Percentiles rank a stretch among this genome's conserved stretches.
Conservation (phyloP, 2,888 invertebrate genomes). For the Epiperipatus broadwayi region DNA sequence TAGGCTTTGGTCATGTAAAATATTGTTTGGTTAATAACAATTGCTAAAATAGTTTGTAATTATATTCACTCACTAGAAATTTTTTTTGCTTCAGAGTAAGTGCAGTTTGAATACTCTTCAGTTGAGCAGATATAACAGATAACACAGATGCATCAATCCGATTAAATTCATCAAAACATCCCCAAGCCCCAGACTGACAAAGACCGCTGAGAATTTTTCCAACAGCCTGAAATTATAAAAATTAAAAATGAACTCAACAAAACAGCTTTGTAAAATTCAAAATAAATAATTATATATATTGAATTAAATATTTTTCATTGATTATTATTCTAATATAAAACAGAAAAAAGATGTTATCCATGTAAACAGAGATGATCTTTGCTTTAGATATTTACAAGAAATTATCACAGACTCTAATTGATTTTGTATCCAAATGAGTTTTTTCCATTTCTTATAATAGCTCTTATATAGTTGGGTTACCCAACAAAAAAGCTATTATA, state of each 20-base stretch:
- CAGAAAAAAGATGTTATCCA: not conserved
- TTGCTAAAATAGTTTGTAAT: not conserved
- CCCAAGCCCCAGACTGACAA: constrained; percentile 80
- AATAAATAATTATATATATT: not conserved
- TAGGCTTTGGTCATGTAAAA: not conserved
- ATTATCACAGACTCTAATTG: too few species aligned
- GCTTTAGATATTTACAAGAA: too few species aligned
- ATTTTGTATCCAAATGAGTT: too few species aligned
- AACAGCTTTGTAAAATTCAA: too few species aligned
- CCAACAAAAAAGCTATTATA: too few species aligned
- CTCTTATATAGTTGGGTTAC: too few species aligned
- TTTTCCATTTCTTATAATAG: too few species aligned
- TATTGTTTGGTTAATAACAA: not conserved
- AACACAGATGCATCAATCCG: constrained; percentile 75
- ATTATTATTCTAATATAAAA: too few species aligned
- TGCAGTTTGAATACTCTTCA: constrained; percentile 70
- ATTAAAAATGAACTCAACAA: too few species aligned
- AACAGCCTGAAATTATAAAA: constrained; percentile 52
- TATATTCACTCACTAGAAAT: constrained; percentile 51
- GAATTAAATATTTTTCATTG: too few species aligned
- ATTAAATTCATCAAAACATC: constrained; percentile 88
- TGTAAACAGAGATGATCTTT: too few species aligned
- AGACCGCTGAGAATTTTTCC: constrained; percentile 52
- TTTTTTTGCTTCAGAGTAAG: constrained; percentile 49
- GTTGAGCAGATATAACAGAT: constrained; percentile 75